Base-by-base conservation (phyloP, 2,888 invertebrate genomes). In the Microctonus hyperodae region DNA sequence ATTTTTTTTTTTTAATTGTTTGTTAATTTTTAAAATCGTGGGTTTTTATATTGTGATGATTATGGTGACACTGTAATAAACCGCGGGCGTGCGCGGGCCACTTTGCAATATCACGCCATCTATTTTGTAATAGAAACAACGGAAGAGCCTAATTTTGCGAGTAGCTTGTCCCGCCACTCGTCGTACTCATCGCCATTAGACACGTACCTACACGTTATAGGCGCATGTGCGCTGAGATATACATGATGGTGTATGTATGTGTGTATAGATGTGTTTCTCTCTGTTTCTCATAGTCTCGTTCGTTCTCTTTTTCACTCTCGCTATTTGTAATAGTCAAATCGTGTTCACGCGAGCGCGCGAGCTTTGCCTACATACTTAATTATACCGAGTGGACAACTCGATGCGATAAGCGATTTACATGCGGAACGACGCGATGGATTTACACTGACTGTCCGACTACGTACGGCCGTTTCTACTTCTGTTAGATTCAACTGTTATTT, bases 111-210 rank as follows among this genome's bases (percentile, higher is more conserved):
- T 81, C 81, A 77, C 74, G 78, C 76, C 81, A 77, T 82, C 81
- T 82, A 83, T 83, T 83, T 83, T 81, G 82, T 83, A 83, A 83
- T 83, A 83, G 83, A 81, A 81, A 82, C 82, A 67, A 67, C 67
- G 82, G 82, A 82, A 82, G 82, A 81, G 75, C 79, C 80, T 79
- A 82, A 82, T 82, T 82, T 77, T 76, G 77, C 77, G 76, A 76
- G 79, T 71, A 81, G 81, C 80, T 57, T 65, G 64, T 51, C 68
- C 67, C 62, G 68, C 65, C 65, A 57, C 69, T 73, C 70, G 64
- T 67, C 75, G 74, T 75, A 76, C 78, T 79, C 76, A 75, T 80
- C 77, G 77, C 76, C 77, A 77, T 80, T 79, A 79, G 80, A 80
- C 76, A 78, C 76, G 71, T 78, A 79, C 16, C 44, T 20, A 44